Evolutionary conservation across 1,140 invertebrate species (phyloP), one percentile per base, ranked within the genome.

Genomic region (Nylanderia fulva): DNA sequence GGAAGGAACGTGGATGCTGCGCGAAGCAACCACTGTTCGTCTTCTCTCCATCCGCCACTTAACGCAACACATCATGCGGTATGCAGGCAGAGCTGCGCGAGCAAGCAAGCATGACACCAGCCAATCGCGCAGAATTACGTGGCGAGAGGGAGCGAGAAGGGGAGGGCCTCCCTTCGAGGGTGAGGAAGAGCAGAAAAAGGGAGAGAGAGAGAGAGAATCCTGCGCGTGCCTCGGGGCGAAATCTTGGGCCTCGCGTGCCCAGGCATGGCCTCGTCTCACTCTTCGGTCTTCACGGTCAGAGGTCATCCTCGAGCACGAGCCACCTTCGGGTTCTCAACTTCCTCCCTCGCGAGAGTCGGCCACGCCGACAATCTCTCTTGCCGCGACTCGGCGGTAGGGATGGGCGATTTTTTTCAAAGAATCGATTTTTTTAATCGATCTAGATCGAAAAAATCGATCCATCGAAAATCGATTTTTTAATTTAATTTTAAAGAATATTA

Each of bases 281-380:
- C 89, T 82, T 84, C 79, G 85, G 84, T 90, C 88, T 92, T 93
- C 90, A 90, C 90, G 93, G 94, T 94, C 94, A 95, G 92, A 94
- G 94, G 94, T 95, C 94, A 92, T 87, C 87, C 85, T 91, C 90
- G 91, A 94, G 93, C 94, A 95, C 94, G 93, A 94, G 93, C 93
- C 93, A 94, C 88, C 91, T 91, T 91, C 36, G 88, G 89, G 91
- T 91, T 92, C 92, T 92, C 87, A 92, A 91, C 87, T 87, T 88
- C 75, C 61, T 68, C 71, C 83, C 66, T 84, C 66, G 61, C 75
- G 66, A 56, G 64, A 80, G 86, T 82, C 69, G 87, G 75, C 84
- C 45, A 85, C 54, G 66, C 86, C 72, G 80, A 33, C 29, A n/a
- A n/a, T n/a, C n/a, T n/a, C n/a, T n/a, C n/a, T n/a, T n/a, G n/a